A percentile compares a stretch with the other conserved stretches of the same genome.
Evolutionary conservation across 1,140 invertebrate genomes (phyloP).

Genomic region (Cotesia chilonis): DNA sequence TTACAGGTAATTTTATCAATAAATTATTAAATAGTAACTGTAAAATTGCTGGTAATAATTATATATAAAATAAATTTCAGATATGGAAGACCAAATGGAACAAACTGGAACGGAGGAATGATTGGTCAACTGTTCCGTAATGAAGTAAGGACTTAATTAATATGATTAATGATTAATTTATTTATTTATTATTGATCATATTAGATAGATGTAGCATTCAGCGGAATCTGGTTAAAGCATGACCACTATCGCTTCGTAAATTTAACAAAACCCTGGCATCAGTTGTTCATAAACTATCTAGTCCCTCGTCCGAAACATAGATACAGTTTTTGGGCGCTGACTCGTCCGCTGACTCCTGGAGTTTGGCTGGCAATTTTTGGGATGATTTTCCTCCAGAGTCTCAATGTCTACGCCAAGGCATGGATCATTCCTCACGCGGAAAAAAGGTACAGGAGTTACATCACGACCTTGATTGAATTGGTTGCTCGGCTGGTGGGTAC

Average conservation of each 20-base stretch:
- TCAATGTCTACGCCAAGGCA: constrained; percentile 43
- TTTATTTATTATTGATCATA: too few relatives aligned
- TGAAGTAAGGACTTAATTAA: constrained; percentile 33
- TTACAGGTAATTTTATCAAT: constrained; percentile 37
- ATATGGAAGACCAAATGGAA: constrained; percentile 48
- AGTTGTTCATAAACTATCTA: constrained; percentile 48
- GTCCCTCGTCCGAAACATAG: constrained; percentile 54
- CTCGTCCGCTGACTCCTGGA: constrained; percentile 46
- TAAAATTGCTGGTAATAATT: not conserved
- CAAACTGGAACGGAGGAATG: constrained; percentile 50
- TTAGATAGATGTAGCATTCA: constrained; percentile 54
- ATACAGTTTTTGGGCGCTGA: constrained; percentile 55
- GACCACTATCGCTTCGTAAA: constrained; percentile 43
- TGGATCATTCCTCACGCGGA: constrained; percentile 44
- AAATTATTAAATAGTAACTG: not conserved
- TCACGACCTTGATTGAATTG: constrained; percentile 49
- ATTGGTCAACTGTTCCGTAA: constrained; percentile 44
- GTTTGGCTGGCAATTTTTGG: constrained; percentile 48
- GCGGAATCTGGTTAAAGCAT: constrained; percentile 48
- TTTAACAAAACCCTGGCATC: constrained; percentile 49
- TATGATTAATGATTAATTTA: constrained; percentile 11
- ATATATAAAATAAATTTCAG: constrained; percentile 36
- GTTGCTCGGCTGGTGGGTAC: constrained; percentile 51
- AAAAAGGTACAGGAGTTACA: constrained; percentile 49
- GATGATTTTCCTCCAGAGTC: constrained; percentile 40